A percentile compares a stretch with the other conserved stretches of the same genome.
Conservation (phyloP, 1,140 invertebrate genomes). For the Potamilus streckersoni region DNA sequence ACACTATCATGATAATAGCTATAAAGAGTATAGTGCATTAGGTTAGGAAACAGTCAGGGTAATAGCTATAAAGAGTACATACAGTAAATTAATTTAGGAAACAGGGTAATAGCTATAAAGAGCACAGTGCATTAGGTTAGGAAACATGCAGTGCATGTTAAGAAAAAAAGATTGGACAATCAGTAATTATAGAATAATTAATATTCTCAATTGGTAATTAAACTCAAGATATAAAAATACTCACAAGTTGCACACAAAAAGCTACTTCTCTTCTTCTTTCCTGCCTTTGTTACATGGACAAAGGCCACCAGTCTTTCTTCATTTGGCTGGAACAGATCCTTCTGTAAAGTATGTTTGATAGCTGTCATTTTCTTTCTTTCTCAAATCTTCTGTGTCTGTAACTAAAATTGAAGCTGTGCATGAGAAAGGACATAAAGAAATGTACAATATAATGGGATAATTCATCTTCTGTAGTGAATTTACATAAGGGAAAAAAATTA, state of each 20-base stretch:
- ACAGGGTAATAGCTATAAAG: too few species aligned
- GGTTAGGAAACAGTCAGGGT: too few species aligned
- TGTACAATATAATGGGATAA: neutral
- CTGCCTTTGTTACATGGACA: constrained; percentile 78
- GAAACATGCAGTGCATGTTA: too few species aligned
- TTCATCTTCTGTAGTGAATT: neutral
- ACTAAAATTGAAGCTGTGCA: neutral
- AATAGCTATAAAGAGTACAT: too few species aligned
- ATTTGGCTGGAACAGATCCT: constrained; percentile 83
- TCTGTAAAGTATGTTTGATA: constrained; percentile 83
- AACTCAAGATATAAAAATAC: constrained; percentile 30
- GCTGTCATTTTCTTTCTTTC: constrained; percentile 75
- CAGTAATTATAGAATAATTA: too few species aligned
- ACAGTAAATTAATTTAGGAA: too few species aligned
- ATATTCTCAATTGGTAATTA: constrained; percentile 65
- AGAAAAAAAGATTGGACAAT: too few species aligned
- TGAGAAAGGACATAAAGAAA: neutral
- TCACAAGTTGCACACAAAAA: constrained; percentile 83
- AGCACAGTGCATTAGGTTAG: too few species aligned
- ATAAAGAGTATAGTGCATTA: too few species aligned
- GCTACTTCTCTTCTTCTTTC: constrained; percentile 84
- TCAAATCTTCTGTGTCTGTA: too few species aligned
- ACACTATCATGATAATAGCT: too few species aligned
- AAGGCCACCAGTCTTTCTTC: constrained; percentile 85
- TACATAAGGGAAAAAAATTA: neutral